phyloP scores from a whole-genome alignment of 2,797 vertebrate species.

The Phyllotis vaccarum region DNA sequence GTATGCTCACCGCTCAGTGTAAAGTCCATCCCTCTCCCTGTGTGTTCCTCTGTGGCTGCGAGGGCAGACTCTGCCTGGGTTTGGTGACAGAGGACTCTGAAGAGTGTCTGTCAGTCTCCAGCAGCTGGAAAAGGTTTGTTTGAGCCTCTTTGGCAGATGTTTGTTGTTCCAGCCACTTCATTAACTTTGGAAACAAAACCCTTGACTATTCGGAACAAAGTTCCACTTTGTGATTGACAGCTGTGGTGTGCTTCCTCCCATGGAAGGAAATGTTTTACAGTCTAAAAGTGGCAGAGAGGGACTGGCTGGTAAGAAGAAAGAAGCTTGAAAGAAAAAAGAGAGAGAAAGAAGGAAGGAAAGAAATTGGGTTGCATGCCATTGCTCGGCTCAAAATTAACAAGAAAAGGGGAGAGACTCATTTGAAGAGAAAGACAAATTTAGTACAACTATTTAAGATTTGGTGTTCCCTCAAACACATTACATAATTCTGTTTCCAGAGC shows the following conservation, averaged over 20 bases:
- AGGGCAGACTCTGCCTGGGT: neutral
- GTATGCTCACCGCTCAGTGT: neutral
- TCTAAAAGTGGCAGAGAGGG: neutral
- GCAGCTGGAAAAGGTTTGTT: slow-evolving; percentile 88
- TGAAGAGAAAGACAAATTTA: slow-evolving; percentile 63
- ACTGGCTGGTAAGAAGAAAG: neutral
- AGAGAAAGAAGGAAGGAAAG: neutral
- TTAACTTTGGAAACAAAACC: slow-evolving; percentile 90
- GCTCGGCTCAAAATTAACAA: slow-evolving; percentile 30
- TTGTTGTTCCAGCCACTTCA: slow-evolving; percentile 88
- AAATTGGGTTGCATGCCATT: neutral
- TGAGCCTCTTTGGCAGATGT: slow-evolving; percentile 89
- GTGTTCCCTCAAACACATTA: neutral
- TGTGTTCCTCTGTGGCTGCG: neutral
- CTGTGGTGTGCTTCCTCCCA: slow-evolving; percentile 83
- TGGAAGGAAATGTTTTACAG: slow-evolving; percentile 63
- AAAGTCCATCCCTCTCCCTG: neutral
- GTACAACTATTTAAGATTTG: slow-evolving; percentile 46
- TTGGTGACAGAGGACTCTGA: neutral
- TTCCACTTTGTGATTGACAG: slow-evolving; percentile 86
- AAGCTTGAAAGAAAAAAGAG: neutral
- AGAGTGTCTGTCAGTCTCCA: slow-evolving; percentile 80
- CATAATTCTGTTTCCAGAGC: neutral
- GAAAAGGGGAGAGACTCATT: slow-evolving; percentile 22
- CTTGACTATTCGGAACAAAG: slow-evolving; percentile 85